Conservation (phyloP, 1,140 invertebrate species). For the Temnothorax longispinosus region DNA sequence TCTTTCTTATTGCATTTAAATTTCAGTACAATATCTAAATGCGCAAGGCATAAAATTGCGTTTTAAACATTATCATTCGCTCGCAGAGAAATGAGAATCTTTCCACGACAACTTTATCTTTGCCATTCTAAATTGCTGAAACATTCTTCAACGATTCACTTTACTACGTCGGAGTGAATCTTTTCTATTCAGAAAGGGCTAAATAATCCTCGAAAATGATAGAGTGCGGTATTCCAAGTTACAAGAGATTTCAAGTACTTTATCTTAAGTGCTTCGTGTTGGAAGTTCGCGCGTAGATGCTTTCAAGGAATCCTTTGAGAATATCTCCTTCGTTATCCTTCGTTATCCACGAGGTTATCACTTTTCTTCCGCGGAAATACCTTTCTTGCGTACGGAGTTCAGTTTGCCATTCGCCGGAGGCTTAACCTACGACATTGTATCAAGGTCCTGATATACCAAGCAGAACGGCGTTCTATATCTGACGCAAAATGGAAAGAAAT, state of each 20-base stretch:
- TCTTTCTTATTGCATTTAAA: not conserved
- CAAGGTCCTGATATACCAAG: slow-evolving; percentile 67
- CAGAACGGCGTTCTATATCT: slow-evolving; percentile 59
- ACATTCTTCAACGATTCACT: slow-evolving; percentile 5
- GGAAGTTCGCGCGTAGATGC: not conserved
- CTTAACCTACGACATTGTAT: slow-evolving; percentile 57
- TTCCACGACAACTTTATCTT: not conserved
- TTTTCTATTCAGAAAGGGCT: not conserved
- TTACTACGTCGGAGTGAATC: not conserved
- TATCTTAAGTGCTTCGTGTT: not conserved
- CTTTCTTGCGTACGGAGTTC: not conserved
- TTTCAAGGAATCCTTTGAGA: not conserved
- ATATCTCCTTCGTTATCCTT: slow-evolving; percentile 19
- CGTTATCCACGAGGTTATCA: slow-evolving; percentile 2
- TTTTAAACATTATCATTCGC: not conserved
- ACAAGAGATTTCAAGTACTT: not conserved
- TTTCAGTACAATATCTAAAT: not conserved
- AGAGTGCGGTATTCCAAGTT: not conserved
- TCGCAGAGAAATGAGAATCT: not conserved
- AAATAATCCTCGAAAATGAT: slow-evolving; percentile 20
- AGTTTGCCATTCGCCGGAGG: not conserved
- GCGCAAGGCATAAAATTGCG: not conserved
- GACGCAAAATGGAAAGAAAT: slow-evolving; percentile 1
- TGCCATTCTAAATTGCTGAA: not conserved
- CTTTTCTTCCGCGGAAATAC: not conserved